Conservation (phyloP, 2,113 vertebrate species). For the Phalacrocorax carbo region DNA sequence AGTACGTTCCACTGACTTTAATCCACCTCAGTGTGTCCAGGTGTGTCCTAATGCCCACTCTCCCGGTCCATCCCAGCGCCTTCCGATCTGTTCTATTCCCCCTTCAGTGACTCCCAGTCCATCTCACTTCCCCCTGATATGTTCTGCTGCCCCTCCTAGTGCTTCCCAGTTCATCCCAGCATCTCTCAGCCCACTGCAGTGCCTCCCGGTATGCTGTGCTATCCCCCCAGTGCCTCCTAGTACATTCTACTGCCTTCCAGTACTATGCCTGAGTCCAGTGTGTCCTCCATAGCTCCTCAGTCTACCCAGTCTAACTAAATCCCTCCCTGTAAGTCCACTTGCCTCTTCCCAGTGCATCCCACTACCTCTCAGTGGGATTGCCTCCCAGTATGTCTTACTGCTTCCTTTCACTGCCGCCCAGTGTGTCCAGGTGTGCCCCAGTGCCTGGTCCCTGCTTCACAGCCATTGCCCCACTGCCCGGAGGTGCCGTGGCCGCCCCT, state of each 20-base stretch:
- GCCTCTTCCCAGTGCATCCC: neutral
- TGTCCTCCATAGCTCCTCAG: neutral
- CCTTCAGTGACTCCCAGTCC: neutral
- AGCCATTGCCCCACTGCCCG: accelerated
- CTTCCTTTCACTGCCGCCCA: neutral
- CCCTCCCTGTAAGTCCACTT: neutral
- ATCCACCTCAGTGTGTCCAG: too few species aligned
- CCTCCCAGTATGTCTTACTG: neutral
- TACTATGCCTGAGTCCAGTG: accelerated
- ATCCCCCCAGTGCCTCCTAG: neutral
- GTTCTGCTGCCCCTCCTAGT: too few species aligned
- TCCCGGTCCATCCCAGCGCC: neutral
- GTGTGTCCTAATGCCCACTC: neutral
- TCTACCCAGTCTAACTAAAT: neutral
- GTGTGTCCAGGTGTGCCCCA: neutral
- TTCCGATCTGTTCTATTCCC: too few species aligned
- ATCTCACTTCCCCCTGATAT: neutral
- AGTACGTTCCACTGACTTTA: neutral
- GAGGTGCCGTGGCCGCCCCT: neutral
- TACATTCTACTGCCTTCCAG: neutral
- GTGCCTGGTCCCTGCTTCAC: neutral
- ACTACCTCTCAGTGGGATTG: neutral
- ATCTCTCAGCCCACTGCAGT: too few species aligned
- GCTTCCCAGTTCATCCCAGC: neutral
- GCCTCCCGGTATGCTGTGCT: neutral